phyloP scores from a whole-genome alignment of 2,113 vertebrate genomes.

The Brachyhypopomus occidentalis region DNA sequence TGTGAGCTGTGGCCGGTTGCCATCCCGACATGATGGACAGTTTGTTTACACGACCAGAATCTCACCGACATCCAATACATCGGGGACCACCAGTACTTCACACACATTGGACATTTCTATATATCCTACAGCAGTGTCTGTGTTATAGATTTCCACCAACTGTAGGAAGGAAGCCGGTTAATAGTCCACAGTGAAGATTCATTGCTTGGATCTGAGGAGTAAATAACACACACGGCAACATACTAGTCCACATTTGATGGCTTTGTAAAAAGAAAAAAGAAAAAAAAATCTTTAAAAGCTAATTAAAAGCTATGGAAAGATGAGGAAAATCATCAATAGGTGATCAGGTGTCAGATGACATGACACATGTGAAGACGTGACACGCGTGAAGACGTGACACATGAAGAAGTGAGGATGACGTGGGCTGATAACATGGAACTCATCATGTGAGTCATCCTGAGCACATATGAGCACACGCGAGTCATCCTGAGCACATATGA shows the following conservation, averaged over 20 bases:
- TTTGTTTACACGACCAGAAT: conserved; percentile 14
- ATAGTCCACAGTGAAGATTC: neutral
- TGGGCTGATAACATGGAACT: too few relatives aligned
- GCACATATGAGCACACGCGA: neutral
- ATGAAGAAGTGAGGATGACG: too few relatives aligned
- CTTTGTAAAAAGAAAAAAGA: too few relatives aligned
- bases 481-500: too few relatives aligned
- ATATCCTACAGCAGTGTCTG: conserved; percentile 17
- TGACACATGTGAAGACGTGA: too few relatives aligned
- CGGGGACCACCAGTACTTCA: neutral
- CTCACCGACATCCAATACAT: conserved; percentile 5
- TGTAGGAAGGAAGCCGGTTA: neutral
- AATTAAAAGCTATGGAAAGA: too few relatives aligned
- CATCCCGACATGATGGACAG: conserved; percentile 22
- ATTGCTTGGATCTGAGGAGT: neutral
- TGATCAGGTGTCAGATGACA: too few relatives aligned
- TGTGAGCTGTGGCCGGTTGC: neutral
- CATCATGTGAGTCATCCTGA: too few relatives aligned
- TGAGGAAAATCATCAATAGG: too few relatives aligned
- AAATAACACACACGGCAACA: neutral
- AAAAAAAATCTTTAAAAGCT: too few relatives aligned
- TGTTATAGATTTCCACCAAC: conserved; percentile 27
- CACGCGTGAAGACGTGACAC: too few relatives aligned
- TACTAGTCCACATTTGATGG: too few relatives aligned
- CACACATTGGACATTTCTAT: neutral